Evolutionary conservation across 2,113 vertebrate genomes (phyloP), one percentile per base, ranked within the genome.

Genomic region (Perca flavescens): DNA sequence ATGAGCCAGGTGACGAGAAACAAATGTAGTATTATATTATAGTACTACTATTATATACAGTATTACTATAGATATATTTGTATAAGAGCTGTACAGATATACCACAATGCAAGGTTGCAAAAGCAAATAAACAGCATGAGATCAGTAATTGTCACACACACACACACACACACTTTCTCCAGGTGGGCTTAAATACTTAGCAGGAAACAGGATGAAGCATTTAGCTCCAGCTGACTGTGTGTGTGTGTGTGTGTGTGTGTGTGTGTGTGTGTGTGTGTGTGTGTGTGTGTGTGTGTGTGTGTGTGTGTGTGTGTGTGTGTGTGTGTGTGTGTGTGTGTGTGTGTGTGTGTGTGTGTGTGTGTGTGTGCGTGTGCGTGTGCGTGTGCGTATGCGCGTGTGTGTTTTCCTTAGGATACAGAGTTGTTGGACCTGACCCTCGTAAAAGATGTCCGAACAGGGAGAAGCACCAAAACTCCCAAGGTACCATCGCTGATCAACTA

Each of bases 381-480:
- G 36, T 61, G 10, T 57, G 58, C 21, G 60, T 64, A 17, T 63
- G 25, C 65, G 67, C 47, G 64, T 68, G 67, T 36, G 15, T 83
- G 61, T 86, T 50, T 17, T 36, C 66, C 65, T 9, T 72, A 96
- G 95, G 95, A 96, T 73, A 95, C 94, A 0, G 95, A 96, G 72
- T 64, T 96, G 76, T 78, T 96, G 90, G 95, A 96, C 84, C 88
- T 96, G 68, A 95, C 86, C 54, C 75, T 92, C 0, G 93, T 96
- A 19, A 96, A 95, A 84, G 95, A 96, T 89, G 95, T 95, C 87
- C 91, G 95, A 80, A 95, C 94, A 0, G 95, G 95, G 0, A 90
- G 95, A 73, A 95, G 94, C 88, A 96, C 94, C 79, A 95, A 95
- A 91, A 93, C 95, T 25, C 92, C 95, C 22, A 96, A 96, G 95